phyloP scores from a whole-genome alignment of 2,113 vertebrate species.

The Mixornis gularis region DNA sequence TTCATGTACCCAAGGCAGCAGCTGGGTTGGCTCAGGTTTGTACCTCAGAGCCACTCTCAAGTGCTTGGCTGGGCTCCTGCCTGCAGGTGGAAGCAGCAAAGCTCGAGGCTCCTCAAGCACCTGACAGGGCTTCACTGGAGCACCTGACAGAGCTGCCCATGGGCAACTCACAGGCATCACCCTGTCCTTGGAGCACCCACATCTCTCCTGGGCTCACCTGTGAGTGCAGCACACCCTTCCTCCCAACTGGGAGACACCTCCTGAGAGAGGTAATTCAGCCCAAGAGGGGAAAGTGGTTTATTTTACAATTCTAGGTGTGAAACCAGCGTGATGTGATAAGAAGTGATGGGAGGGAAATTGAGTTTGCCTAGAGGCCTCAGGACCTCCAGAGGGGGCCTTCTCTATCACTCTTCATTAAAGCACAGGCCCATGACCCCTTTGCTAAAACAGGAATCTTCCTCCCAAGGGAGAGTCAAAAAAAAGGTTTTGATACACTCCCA shows the following conservation, averaged over 20 bases:
- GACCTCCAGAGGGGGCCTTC: background rate
- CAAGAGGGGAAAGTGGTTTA: background rate
- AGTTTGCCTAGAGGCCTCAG: background rate
- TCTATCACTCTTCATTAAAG: background rate
- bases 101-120: background rate
- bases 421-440: background rate
- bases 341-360: background rate
- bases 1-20: background rate
- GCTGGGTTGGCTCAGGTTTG: background rate
- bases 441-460: background rate
- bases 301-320: background rate
- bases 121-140: background rate
- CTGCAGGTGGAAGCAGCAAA: background rate
- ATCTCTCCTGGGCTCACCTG: background rate
- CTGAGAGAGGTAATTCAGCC: background rate
- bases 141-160: background rate
- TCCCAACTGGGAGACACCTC: background rate
- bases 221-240: background rate
- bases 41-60: background rate
- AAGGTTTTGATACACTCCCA: background rate
- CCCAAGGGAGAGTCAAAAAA: background rate
- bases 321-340: rapidly evolving
- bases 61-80: background rate
- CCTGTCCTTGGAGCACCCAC: background rate
- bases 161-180: rapidly evolving